Evolutionary conservation across 2,113 vertebrate genomes (phyloP).

Genomic region (Phalacrocorax brasilianus): DNA sequence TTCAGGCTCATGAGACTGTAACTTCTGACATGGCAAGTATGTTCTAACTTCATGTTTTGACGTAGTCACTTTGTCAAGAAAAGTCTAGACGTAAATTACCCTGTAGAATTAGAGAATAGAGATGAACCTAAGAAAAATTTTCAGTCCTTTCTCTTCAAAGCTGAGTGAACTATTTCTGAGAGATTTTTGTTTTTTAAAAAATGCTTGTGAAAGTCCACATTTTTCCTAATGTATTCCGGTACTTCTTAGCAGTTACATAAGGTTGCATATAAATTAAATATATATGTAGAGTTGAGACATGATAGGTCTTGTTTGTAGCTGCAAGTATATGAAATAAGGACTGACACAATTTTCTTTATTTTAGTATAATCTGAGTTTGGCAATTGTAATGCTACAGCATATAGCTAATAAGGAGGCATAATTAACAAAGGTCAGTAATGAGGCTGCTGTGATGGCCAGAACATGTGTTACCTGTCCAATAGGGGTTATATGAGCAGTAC

Average conservation of each 20-base stretch:
- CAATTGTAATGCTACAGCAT: not conserved
- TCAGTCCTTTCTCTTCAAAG: not conserved
- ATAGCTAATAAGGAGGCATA: not conserved
- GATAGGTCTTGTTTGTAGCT: not conserved
- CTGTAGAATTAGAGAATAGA: not conserved
- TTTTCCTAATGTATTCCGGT: not conserved
- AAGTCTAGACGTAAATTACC: not conserved
- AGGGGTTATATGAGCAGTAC: not conserved
- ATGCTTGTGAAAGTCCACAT: not conserved
- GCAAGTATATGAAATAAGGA: not conserved
- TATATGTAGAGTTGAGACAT: not conserved
- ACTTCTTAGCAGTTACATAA: not conserved
- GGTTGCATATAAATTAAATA: not conserved
- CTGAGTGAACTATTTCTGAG: not conserved
- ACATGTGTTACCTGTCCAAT: not conserved
- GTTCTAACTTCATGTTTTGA: not conserved
- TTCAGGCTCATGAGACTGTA: not conserved
- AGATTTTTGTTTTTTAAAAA: not conserved
- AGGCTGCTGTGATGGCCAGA: not conserved
- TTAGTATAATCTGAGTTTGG: not conserved
- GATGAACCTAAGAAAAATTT: not conserved
- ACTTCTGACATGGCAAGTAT: not conserved
- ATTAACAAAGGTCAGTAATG: not conserved
- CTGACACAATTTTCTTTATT: not conserved
- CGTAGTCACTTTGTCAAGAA: not conserved